These are phyloP conservation scores for Gasterosteus nipponicus DNA, from an alignment of 2,113 vertebrate genomes.

Conservation along the genomic window DNA sequence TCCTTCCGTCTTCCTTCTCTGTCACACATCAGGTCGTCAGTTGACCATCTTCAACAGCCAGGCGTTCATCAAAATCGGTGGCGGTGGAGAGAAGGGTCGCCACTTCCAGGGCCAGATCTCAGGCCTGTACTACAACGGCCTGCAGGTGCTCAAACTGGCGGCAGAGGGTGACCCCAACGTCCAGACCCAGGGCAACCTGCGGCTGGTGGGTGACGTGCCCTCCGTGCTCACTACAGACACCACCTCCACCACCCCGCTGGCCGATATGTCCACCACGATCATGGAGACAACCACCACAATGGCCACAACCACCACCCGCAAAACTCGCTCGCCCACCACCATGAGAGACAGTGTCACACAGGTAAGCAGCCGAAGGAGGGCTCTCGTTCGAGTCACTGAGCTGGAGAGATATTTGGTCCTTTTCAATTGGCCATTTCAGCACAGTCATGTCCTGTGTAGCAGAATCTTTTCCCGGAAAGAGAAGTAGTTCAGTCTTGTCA, in stretches of 20 bases:
- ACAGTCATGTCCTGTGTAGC: no score
- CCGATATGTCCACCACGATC: slow-evolving; percentile 94
- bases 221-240: slow-evolving; percentile 91
- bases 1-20: slow-evolving; percentile 12
- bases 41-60: slow-evolving; percentile 98
- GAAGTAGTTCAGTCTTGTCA: no score
- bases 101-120: slow-evolving; percentile 96
- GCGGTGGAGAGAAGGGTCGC: slow-evolving; percentile 89
- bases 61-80: slow-evolving; percentile 91
- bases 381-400: slow-evolving; percentile 11
- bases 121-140: slow-evolving; percentile 94
- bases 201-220: slow-evolving; percentile 91
- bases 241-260: slow-evolving; percentile 90
- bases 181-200: slow-evolving; percentile 90
- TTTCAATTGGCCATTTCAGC: slow-evolving; percentile 38
- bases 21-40: slow-evolving; percentile 86
- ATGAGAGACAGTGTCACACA: slow-evolving; percentile 91
- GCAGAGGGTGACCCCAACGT: slow-evolving; percentile 92
- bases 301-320: slow-evolving; percentile 92
- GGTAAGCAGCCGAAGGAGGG: slow-evolving; percentile 75
- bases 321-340: slow-evolving; percentile 91
- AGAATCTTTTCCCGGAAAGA: no score
- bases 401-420: background rate
- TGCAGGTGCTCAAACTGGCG: slow-evolving; percentile 93
- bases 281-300: slow-evolving; percentile 96